Percentiles rank a stretch among this genome's conserved stretches.
Evolutionary conservation across 2,113 vertebrate species (phyloP).

Genomic region (Ailurus styani): DNA sequence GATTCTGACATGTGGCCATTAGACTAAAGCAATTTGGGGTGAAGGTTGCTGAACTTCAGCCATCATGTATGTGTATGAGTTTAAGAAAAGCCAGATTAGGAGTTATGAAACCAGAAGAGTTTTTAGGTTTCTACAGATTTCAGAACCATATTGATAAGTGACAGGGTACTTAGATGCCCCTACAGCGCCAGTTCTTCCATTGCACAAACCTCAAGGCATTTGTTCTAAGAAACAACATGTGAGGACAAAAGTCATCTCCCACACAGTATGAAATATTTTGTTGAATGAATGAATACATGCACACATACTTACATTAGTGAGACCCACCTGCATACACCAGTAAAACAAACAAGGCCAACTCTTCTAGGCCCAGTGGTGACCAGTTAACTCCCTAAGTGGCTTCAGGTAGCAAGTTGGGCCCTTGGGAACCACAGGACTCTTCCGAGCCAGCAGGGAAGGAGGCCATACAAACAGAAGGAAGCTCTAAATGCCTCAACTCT

Average conservation of each 20-base stretch:
- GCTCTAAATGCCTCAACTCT: background rate
- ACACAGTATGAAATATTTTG: background rate
- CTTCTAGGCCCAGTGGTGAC: background rate
- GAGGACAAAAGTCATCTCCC: background rate
- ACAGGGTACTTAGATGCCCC: background rate
- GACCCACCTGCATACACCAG: background rate
- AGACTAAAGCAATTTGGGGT: background rate
- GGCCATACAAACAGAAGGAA: background rate
- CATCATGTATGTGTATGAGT: background rate
- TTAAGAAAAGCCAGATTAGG: background rate
- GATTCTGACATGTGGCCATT: background rate
- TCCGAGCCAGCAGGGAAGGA: background rate
- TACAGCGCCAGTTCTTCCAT: background rate
- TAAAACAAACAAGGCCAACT: background rate
- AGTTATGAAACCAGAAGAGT: background rate
- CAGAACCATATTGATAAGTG: background rate
- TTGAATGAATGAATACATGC: background rate
- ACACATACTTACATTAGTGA: background rate
- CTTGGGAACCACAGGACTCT: background rate
- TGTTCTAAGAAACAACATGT: background rate
- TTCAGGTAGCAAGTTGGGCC: background rate
- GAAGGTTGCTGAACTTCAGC: background rate
- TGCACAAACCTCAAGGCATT: background rate
- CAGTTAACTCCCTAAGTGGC: background rate
- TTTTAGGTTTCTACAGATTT: background rate